A percentile compares a stretch with the other conserved stretches of the same genome.
These are phyloP conservation scores for Cercocebus atys DNA, from an alignment of 2,113 vertebrate species.

Conservation along the genomic window DNA sequence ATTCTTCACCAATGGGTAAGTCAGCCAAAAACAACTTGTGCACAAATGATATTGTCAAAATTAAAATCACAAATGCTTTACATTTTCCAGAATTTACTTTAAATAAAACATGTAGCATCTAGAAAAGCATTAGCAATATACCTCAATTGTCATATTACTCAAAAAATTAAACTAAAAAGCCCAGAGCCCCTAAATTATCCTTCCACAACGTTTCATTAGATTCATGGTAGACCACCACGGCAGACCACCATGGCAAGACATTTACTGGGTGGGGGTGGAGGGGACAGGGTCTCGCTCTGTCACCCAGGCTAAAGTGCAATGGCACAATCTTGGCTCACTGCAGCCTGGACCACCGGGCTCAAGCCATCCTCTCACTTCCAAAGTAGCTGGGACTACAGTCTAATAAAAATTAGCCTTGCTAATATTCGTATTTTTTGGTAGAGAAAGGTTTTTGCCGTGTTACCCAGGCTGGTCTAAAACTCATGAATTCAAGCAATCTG, in stretches of 20 bases:
- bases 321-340: too few relatives aligned
- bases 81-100: not conserved
- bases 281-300: too few relatives aligned
- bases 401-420: too few relatives aligned
- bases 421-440: too few relatives aligned
- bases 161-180: not conserved
- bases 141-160: not conserved
- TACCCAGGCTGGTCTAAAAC: too few relatives aligned
- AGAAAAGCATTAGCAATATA: not conserved
- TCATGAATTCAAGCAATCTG: too few relatives aligned
- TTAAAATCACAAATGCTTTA: not conserved
- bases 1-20: not conserved
- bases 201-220: not conserved
- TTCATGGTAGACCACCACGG: not conserved
- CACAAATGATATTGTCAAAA: not conserved
- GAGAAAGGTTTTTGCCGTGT: too few relatives aligned
- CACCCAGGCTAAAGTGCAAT: too few relatives aligned
- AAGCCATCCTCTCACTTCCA: too few relatives aligned
- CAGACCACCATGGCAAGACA: not conserved
- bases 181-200: not conserved
- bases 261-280: too few relatives aligned
- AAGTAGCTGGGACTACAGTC: too few relatives aligned
- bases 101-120: not conserved
- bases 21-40: not conserved
- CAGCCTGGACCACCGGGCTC: too few relatives aligned